phyloP scores from a whole-genome alignment of 2,888 invertebrate species.

The Adelognathus sp. region DNA sequence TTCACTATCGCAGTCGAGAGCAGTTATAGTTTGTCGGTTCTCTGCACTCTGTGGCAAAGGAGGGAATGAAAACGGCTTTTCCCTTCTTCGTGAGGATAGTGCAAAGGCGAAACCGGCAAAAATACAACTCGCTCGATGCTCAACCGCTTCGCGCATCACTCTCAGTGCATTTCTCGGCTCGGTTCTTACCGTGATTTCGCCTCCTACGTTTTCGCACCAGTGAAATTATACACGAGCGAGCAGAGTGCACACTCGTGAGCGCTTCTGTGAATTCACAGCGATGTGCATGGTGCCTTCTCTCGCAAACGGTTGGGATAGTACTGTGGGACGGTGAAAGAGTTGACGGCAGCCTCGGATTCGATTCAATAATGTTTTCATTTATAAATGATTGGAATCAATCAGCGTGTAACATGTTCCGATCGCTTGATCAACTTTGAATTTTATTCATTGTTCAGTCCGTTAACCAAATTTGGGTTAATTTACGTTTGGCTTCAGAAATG shows the following conservation, averaged over 20 bases:
- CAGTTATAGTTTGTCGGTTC: constrained; percentile 41
- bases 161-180: constrained; percentile 34
- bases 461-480: no score
- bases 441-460: no score
- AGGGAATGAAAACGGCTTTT: constrained; percentile 32
- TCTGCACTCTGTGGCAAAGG: not conserved
- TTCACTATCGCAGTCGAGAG: not conserved
- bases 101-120: not conserved
- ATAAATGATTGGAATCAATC: not conserved
- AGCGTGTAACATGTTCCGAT: no score
- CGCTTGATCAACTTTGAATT: no score
- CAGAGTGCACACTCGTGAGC: constrained; percentile 25
- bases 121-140: constrained; percentile 19
- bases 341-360: no score
- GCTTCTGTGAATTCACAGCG: constrained; percentile 34
- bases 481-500: no score
- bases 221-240: constrained; percentile 50
- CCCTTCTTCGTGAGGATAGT: constrained; percentile 23
- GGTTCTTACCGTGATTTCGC: not conserved
- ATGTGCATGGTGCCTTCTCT: not conserved
- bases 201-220: constrained; percentile 38
- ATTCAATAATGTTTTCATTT: no score
- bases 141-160: constrained; percentile 33
- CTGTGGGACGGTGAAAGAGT: constrained; percentile 7
- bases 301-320: constrained; percentile 14